Base-by-base conservation (phyloP, 2,113 vertebrate genomes). In the Sceloporus tristichus region DNA sequence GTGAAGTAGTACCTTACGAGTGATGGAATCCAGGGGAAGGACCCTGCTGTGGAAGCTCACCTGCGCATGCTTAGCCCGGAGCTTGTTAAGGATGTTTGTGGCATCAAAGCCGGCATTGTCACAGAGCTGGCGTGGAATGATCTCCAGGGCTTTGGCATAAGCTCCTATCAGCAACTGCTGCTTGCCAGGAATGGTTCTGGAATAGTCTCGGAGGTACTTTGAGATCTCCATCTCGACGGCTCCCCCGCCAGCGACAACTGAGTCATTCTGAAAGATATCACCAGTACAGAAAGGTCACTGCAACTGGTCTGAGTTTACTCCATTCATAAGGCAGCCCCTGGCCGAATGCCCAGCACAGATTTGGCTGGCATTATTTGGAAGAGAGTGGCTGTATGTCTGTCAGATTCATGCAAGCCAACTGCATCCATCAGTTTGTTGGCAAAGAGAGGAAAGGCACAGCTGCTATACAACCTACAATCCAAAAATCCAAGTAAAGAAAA, bases 161-260 rank as follows among this genome's bases (percentile, higher is more conserved):
- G 98, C 98, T 0, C 98, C 99, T 0, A 99, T 99, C 92, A 99
- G 94, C 87, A 99, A 96, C 97, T 99, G 99, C 96, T 99, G 98
- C 88, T 99, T 99, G 59, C 99, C 99, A 0, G 99, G 99, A 94
- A 99, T 99, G 96, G 98, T 99, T 92, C 99, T 97, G 56, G 99
- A 99, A 16, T 99, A 98, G 90, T 99, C 98, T 84, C 99, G 95
- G 79, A 99, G 97, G 95, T 98, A 99, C 74, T 97, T 98, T 75
- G 99, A 99, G 40, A 99, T 97, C 94, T 99, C 99, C 99, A 99
- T 99, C 96, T 99, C 99, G 2, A 99, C 99, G 0, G 99, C 99
- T 0, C 99, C 99, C 0, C 99, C 99, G 0, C 99, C 99, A 0
- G 98, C 99, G 8, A 99, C 99, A 0, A 99, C 94, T 0, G 99